Percentiles rank a stretch among this genome's conserved stretches.
Evolutionary conservation across 2,797 vertebrate genomes (phyloP).

Genomic region (Carapus acus): DNA sequence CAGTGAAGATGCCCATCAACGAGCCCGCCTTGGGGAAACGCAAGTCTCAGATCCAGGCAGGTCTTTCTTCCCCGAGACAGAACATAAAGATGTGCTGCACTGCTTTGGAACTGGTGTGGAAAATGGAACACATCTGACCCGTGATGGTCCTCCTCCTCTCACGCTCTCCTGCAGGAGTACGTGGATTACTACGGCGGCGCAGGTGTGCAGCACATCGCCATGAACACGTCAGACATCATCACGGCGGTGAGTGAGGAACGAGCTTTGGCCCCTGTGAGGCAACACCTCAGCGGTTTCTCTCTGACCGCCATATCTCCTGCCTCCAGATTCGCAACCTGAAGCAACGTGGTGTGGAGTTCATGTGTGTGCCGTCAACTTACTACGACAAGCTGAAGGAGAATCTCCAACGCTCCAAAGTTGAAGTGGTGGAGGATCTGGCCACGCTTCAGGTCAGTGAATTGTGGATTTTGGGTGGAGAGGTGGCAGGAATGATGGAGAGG

Average conservation of each 20-base stretch:
- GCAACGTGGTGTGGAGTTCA: slow-evolving; percentile 88
- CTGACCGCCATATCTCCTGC: slow-evolving; percentile 15
- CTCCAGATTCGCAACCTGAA: slow-evolving; percentile 84
- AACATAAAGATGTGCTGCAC: no score
- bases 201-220: slow-evolving; percentile 93
- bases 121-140: no score
- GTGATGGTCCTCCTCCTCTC: background rate
- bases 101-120: no score
- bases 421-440: slow-evolving; percentile 80
- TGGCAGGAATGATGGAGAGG: no score
- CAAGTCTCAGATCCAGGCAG: slow-evolving; percentile 96
- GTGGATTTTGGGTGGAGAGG: no score
- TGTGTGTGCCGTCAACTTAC: slow-evolving; percentile 84
- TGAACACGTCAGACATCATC: slow-evolving; percentile 92
- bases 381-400: slow-evolving; percentile 82
- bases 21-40: slow-evolving; percentile 86
- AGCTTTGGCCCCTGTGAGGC: background rate
- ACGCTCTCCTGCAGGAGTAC: slow-evolving; percentile 76
- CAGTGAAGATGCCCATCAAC: slow-evolving; percentile 98
- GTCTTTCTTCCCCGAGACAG: no score
- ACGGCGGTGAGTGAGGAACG: slow-evolving; percentile 71
- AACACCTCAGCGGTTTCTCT: background rate
- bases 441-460: slow-evolving; percentile 75
- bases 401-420: slow-evolving; percentile 83
- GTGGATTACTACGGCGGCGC: slow-evolving; percentile 92